Evolutionary conservation across 2,113 vertebrate species (phyloP).

Genomic region (Carollia perspicillata): DNA sequence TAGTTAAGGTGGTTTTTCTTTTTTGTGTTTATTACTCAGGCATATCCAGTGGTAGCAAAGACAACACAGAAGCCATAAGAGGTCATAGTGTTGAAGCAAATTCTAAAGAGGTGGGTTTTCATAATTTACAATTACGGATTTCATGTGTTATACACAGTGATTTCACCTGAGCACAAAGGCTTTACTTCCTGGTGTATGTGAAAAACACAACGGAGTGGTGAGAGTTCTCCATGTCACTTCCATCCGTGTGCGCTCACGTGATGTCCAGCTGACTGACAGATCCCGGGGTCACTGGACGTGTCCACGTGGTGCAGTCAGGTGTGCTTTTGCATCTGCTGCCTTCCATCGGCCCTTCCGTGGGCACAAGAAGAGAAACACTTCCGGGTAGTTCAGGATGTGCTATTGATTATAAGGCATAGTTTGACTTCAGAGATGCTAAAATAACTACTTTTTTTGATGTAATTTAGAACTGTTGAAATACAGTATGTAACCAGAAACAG

Average conservation of each 20-base stretch:
- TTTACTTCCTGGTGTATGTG: not conserved
- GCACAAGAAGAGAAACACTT: not conserved
- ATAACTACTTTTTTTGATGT: not conserved
- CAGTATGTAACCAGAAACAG: not conserved
- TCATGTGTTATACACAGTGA: not conserved
- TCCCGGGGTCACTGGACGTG: not conserved
- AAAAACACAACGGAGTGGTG: not conserved
- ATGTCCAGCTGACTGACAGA: not conserved
- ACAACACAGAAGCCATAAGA: not conserved
- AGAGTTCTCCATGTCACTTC: not conserved
- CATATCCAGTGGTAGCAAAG: not conserved
- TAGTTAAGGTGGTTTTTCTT: not conserved
- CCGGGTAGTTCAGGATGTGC: not conserved
- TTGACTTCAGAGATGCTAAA: not conserved
- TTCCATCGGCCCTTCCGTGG: not conserved
- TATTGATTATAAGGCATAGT: not conserved
- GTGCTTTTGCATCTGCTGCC: not conserved
- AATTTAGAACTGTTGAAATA: not conserved
- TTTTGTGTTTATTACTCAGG: conserved; percentile 59
- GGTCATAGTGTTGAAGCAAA: not conserved
- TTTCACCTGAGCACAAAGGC: not conserved
- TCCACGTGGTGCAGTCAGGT: not conserved
- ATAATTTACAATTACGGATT: not conserved
- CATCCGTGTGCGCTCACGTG: not conserved
- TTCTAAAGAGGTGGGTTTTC: conserved; percentile 64